These are phyloP conservation scores for Druceiella hillmani DNA, from an alignment of 2,888 invertebrate genomes.

Conservation along the genomic window DNA sequence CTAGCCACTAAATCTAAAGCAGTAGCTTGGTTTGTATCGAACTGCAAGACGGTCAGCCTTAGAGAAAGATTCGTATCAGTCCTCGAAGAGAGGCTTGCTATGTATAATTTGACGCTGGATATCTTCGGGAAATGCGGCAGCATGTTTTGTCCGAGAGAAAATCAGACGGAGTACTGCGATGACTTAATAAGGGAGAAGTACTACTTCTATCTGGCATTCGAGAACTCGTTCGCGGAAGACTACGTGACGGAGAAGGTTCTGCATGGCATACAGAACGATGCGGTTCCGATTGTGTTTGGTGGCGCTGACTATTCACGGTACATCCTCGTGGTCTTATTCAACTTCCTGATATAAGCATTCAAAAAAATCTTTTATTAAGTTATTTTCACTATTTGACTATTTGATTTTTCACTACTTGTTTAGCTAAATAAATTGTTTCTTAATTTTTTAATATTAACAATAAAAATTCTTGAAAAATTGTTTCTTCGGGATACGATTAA, in stretches of 20 bases:
- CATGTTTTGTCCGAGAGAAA: constrained; percentile 30
- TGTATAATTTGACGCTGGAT: constrained; percentile 32
- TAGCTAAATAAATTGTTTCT: too few relatives aligned
- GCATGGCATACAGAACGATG: constrained; percentile 47
- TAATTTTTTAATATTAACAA: too few relatives aligned
- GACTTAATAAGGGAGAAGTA: constrained; percentile 33
- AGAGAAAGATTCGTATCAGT: constrained; percentile 26
- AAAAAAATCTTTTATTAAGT: too few relatives aligned
- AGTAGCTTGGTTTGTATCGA: constrained; percentile 39
- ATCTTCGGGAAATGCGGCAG: constrained; percentile 37
- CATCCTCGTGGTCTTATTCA: too few relatives aligned
- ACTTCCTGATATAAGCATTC: too few relatives aligned
- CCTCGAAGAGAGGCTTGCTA: constrained; percentile 28
- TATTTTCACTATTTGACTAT: too few relatives aligned
- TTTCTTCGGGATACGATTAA: too few relatives aligned
- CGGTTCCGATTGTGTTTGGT: constrained; percentile 64
- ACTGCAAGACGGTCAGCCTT: constrained; percentile 30
- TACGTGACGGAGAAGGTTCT: constrained; percentile 39
- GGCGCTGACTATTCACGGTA: constrained; percentile 58
- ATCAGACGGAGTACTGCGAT: constrained; percentile 31
- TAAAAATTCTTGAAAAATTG: too few relatives aligned
- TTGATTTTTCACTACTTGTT: too few relatives aligned
- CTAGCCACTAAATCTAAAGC: constrained; percentile 33
- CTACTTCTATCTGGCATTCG: constrained; percentile 41
- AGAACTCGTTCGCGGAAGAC: constrained; percentile 35